These are phyloP conservation scores for Glyptemys insculpta DNA, from an alignment of 2,797 vertebrate genomes.

Conservation along the genomic window DNA sequence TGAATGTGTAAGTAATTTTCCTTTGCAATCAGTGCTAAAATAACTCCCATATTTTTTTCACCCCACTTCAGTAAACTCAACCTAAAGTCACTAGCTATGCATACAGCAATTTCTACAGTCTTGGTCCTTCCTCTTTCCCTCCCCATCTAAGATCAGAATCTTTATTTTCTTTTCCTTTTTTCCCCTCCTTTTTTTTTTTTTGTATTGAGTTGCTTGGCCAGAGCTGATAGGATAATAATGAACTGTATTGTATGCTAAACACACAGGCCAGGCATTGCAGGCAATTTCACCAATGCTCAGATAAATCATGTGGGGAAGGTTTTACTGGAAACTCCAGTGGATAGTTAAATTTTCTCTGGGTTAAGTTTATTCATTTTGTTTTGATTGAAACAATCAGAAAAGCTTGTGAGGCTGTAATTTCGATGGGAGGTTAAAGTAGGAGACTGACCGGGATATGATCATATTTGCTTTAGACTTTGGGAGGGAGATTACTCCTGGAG, in stretches of 20 bases:
- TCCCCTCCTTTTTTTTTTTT: conserved; percentile 73
- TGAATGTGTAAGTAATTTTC: neutral
- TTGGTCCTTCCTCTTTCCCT: neutral
- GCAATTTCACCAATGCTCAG: conserved; percentile 83
- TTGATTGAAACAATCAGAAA: conserved; percentile 85
- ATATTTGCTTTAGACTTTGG: conserved; percentile 76
- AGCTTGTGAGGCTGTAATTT: conserved; percentile 79
- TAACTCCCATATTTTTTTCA: neutral
- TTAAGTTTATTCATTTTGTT: conserved; percentile 73
- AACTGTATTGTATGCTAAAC: conserved; percentile 83
- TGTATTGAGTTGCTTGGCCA: conserved; percentile 67
- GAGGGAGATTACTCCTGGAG: conserved; percentile 76
- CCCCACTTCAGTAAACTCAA: neutral
- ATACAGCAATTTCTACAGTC: neutral
- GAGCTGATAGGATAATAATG: conserved; percentile 78
- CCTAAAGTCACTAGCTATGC: neutral
- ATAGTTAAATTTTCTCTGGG: conserved; percentile 81
- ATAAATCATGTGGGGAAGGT: conserved; percentile 82
- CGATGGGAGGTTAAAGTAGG: conserved; percentile 82
- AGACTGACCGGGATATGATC: conserved; percentile 79
- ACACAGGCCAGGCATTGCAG: conserved; percentile 78
- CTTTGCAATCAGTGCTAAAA: neutral
- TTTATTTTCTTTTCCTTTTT: neutral
- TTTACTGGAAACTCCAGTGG: conserved; percentile 81
- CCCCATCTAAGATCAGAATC: neutral